A percentile compares a stretch with the other conserved stretches of the same genome.
Evolutionary conservation across 2,888 invertebrate genomes (phyloP).

Genomic region (Tetrapedia diversipes): DNA sequence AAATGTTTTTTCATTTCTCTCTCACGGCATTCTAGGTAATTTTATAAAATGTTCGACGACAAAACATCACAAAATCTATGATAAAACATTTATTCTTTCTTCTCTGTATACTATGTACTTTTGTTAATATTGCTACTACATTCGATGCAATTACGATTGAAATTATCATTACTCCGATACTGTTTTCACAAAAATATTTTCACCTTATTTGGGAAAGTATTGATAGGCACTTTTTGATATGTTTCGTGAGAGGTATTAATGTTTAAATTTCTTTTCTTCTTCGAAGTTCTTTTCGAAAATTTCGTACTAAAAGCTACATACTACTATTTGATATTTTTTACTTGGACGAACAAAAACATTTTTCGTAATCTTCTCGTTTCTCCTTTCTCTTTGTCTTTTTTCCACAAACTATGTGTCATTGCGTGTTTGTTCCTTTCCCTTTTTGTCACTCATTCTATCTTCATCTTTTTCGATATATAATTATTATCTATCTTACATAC

Average conservation of each 20-base stretch:
- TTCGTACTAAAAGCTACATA: conserved; percentile 17
- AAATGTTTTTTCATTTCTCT: conserved; percentile 4
- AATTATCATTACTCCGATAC: conserved; percentile 3
- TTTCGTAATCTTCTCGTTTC: neutral
- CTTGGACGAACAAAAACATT: conserved; percentile 3
- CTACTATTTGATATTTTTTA: conserved; percentile 14
- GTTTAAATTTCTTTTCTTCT: conserved; percentile 12
- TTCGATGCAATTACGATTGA: conserved; percentile 5
- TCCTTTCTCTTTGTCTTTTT: neutral
- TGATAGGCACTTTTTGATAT: conserved; percentile 67
- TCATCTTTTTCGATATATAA: conserved; percentile 49
- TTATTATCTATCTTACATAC: conserved; percentile 72
- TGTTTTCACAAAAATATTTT: conserved; percentile 33
- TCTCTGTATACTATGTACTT: conserved; percentile 1
- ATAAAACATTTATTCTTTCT: conserved; percentile 8
- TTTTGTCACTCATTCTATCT: conserved; percentile 18
- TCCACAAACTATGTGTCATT: conserved; percentile 1
- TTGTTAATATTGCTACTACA: conserved; percentile 12
- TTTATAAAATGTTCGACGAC: neutral
- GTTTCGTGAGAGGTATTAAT: conserved; percentile 42
- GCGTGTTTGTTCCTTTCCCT: conserved; percentile 7
- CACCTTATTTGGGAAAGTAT: neutral
- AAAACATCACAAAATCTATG: conserved; percentile 9
- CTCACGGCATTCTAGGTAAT: conserved; percentile 1
- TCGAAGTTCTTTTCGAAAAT: conserved; percentile 27